Conservation (phyloP, 2,888 invertebrate species). For the Hoplodrina blanda region DNA sequence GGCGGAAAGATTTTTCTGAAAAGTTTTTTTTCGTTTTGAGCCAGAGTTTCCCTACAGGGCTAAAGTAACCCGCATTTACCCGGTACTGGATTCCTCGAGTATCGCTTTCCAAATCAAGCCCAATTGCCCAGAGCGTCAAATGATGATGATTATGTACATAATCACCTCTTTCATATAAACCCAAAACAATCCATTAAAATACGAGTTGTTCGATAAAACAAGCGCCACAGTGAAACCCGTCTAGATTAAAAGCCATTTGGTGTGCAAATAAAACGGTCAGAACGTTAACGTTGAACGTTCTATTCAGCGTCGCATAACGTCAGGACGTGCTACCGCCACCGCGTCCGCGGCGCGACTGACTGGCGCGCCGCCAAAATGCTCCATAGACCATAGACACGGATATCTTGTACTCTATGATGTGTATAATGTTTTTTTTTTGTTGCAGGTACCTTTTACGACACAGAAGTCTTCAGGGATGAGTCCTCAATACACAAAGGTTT, state of each 20-base stretch:
- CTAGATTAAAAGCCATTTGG: constrained; percentile 52
- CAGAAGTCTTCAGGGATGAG: constrained; percentile 19
- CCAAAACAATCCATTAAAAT: constrained; percentile 3
- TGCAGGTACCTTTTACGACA: constrained; percentile 62
- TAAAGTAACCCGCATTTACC: too few relatives aligned
- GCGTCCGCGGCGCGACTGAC: constrained; percentile 51
- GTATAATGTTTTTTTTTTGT: constrained; percentile 49
- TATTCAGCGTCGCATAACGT: constrained; percentile 49
- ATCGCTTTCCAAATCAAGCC: too few relatives aligned
- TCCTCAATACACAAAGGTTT: constrained; percentile 29
- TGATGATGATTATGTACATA: not conserved
- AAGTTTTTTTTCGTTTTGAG: too few relatives aligned
- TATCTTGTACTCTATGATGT: constrained; percentile 60
- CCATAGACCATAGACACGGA: constrained; percentile 45
- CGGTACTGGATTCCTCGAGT: too few relatives aligned
- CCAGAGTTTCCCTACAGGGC: too few relatives aligned
- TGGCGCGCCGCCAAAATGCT: constrained; percentile 61
- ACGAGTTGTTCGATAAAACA: not conserved
- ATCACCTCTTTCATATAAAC: not conserved
- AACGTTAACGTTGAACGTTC: constrained; percentile 38
- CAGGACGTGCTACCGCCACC: constrained; percentile 46
- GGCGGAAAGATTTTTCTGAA: too few relatives aligned
- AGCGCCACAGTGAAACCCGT: constrained; percentile 24
- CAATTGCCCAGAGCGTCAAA: too few relatives aligned
- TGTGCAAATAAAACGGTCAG: constrained; percentile 49